A percentile compares a stretch with the other conserved stretches of the same genome.
These are phyloP conservation scores for Conopomorpha cramerella DNA, from an alignment of 1,140 invertebrate species.

Conservation along the genomic window DNA sequence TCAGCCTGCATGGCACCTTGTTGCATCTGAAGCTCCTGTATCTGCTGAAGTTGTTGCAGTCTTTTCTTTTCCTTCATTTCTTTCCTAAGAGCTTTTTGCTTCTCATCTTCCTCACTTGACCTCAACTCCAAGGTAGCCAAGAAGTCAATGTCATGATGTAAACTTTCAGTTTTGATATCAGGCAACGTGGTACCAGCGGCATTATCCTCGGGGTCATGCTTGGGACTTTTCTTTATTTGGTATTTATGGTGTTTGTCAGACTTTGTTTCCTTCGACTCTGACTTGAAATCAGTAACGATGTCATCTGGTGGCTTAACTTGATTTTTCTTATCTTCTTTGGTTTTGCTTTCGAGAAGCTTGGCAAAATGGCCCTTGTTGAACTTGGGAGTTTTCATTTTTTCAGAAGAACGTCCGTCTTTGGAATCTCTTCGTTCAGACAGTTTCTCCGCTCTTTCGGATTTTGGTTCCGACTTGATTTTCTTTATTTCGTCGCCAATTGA, in stretches of 20 bases:
- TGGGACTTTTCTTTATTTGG: slow-evolving; percentile 17
- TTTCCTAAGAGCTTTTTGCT: slow-evolving; percentile 57
- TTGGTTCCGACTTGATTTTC: slow-evolving; percentile 67
- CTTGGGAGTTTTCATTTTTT: slow-evolving; percentile 57
- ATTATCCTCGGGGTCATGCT: slow-evolving; percentile 22
- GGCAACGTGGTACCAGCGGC: slow-evolving; percentile 6
- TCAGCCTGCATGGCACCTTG: slow-evolving; percentile 43
- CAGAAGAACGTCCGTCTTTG: slow-evolving; percentile 65
- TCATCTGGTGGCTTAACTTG: slow-evolving; percentile 51
- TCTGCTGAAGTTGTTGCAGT: slow-evolving; percentile 56
- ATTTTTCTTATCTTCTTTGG: slow-evolving; percentile 61
- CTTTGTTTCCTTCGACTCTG: slow-evolving; percentile 30
- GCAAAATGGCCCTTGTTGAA: slow-evolving; percentile 54
- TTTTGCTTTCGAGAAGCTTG: slow-evolving; percentile 61
- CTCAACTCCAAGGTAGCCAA: slow-evolving; percentile 64
- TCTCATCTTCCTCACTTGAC: slow-evolving; percentile 62
- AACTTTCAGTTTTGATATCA: slow-evolving; percentile 17
- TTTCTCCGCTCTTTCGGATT: too few species aligned
- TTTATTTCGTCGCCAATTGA: slow-evolving; percentile 70
- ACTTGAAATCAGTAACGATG: slow-evolving; percentile 21
- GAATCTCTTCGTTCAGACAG: slow-evolving; percentile 69
- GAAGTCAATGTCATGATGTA: slow-evolving; percentile 67
- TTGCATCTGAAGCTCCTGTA: slow-evolving; percentile 56
- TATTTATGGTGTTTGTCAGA: slow-evolving; percentile 16
- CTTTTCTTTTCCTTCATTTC: slow-evolving; percentile 63